Conservation (phyloP, 2,888 invertebrate genomes). For the Polymixis flavicincta region DNA sequence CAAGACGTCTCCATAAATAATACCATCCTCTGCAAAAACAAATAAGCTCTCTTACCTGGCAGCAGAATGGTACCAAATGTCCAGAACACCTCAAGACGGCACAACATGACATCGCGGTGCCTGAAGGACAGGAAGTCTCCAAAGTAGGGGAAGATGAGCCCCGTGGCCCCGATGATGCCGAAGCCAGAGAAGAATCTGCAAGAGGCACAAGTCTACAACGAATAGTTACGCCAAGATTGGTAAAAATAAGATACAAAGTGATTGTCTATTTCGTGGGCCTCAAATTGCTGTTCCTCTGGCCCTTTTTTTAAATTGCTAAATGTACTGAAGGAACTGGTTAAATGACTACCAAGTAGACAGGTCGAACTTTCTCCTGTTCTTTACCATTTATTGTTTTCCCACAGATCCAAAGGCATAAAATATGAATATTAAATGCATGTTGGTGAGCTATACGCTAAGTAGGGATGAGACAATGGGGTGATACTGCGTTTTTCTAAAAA, state of each 20-base stretch:
- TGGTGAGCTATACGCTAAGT: background rate
- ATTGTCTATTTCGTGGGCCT: background rate
- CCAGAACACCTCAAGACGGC: constrained; percentile 91
- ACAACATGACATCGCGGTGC: constrained; percentile 90
- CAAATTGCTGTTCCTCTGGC: background rate
- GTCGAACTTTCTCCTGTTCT: background rate
- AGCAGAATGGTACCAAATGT: constrained; percentile 90
- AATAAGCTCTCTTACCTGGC: constrained; percentile 84
- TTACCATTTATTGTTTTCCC: background rate
- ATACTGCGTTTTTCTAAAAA: background rate
- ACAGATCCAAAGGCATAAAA: background rate
- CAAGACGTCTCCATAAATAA: background rate
- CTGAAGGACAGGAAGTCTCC: constrained; percentile 90
- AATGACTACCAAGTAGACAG: background rate
- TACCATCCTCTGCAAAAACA: background rate
- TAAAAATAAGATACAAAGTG: constrained; percentile 59
- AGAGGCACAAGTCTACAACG: constrained; percentile 78
- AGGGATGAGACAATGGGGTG: background rate
- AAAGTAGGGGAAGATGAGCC: constrained; percentile 90
- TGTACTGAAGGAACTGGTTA: background rate
- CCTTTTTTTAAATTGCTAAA: background rate
- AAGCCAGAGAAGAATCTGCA: constrained; percentile 92
- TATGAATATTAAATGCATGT: background rate
- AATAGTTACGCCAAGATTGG: constrained; percentile 77
- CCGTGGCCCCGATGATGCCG: constrained; percentile 92